phyloP scores from a whole-genome alignment of 2,888 invertebrate species.

The Bruchidius siliquastri region DNA sequence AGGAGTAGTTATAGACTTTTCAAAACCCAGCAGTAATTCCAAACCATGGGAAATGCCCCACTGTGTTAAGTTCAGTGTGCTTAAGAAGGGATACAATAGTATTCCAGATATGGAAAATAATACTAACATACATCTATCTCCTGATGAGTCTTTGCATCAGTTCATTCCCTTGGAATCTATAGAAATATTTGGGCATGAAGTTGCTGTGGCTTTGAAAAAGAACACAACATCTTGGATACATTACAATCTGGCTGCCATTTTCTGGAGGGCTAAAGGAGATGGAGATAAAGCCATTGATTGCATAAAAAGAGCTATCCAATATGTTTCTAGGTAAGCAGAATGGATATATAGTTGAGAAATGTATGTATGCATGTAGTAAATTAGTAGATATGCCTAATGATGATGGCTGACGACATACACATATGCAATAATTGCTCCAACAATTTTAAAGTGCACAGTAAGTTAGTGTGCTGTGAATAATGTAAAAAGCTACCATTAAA shows the following conservation, averaged over 20 bases:
- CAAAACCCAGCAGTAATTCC: conserved; percentile 27
- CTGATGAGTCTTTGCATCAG: conserved; percentile 51
- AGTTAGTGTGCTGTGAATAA: too few relatives aligned
- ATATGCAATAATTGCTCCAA: too few relatives aligned
- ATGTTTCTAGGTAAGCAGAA: conserved; percentile 61
- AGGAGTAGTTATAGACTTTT: conserved; percentile 43
- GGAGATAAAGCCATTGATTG: conserved; percentile 77
- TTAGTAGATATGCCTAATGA: too few relatives aligned
- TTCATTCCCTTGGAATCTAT: conserved; percentile 44
- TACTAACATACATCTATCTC: conserved; percentile 24
- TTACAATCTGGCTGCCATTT: conserved; percentile 73
- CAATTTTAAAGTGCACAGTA: too few relatives aligned
- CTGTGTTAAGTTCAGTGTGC: conserved; percentile 33
- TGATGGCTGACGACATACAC: too few relatives aligned
- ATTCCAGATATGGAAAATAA: conserved; percentile 15
- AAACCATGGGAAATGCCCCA: conserved; percentile 39
- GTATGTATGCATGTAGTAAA: too few relatives aligned
- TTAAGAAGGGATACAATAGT: conserved; percentile 16
- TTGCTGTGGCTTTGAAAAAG: conserved; percentile 57
- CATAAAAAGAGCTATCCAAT: conserved; percentile 68
- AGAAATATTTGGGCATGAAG: conserved; percentile 57
- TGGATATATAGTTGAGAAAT: neutral
- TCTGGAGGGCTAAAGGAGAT: conserved; percentile 72
- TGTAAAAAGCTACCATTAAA: too few relatives aligned
- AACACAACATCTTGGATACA: conserved; percentile 75